phyloP scores from a whole-genome alignment of 1,140 invertebrate genomes.

The Vanessa tameamea region DNA sequence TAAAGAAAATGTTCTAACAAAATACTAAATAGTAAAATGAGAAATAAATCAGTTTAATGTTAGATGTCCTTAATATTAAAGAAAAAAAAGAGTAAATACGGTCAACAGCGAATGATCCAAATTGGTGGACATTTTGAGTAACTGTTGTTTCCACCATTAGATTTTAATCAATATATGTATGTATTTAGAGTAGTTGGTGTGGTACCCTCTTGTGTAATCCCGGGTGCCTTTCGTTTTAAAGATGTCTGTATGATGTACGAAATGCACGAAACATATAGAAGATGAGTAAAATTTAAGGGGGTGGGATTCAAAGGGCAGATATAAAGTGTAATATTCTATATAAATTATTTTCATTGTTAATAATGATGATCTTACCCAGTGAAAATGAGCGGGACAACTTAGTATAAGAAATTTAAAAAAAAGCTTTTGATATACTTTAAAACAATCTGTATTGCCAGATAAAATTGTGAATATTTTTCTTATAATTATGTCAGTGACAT shows the following conservation, averaged over 20 bases:
- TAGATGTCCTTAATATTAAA: background rate
- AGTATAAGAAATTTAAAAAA: slow-evolving; percentile 70
- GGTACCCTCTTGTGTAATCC: slow-evolving; percentile 77
- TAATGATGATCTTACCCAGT: slow-evolving; percentile 72
- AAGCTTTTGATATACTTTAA: slow-evolving; percentile 72
- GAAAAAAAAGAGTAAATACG: slow-evolving; percentile 33
- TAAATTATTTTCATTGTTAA: slow-evolving; percentile 76
- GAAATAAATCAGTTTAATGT: background rate
- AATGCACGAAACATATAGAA: slow-evolving; percentile 83
- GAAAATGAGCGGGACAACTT: slow-evolving; percentile 71
- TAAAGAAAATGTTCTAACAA: background rate
- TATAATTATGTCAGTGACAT: slow-evolving; percentile 76
- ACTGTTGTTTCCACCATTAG: slow-evolving; percentile 62
- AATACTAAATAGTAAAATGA: background rate
- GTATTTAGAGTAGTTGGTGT: slow-evolving; percentile 79
- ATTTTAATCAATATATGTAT: slow-evolving; percentile 64
- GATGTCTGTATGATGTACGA: slow-evolving; percentile 82
- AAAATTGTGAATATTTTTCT: slow-evolving; percentile 80
- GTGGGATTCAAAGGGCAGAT: slow-evolving; percentile 60
- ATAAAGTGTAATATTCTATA: slow-evolving; percentile 73
- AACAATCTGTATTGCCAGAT: slow-evolving; percentile 80
- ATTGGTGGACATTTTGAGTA: slow-evolving; percentile 56
- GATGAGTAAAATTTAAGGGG: slow-evolving; percentile 73
- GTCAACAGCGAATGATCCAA: slow-evolving; percentile 46
- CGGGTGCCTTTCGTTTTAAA: slow-evolving; percentile 79